Conservation (phyloP, 2,797 vertebrate genomes). For the Valencia hispanica region DNA sequence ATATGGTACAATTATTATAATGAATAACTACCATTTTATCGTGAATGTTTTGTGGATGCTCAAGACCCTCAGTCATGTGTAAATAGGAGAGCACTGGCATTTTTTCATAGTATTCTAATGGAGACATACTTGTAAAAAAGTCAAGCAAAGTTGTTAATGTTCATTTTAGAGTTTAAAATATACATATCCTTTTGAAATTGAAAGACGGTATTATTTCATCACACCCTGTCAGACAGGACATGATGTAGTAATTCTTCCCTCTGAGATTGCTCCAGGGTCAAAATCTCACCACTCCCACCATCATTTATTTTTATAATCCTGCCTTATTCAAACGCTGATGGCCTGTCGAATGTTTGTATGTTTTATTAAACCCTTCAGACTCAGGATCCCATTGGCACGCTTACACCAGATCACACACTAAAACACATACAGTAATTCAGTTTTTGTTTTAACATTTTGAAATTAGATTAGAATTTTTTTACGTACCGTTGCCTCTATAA, state of each 20-base stretch:
- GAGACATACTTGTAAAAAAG: background rate
- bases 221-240: conserved; percentile 37
- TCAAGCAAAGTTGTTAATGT: background rate
- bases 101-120: background rate
- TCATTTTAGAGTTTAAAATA: conserved; percentile 9
- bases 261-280: conserved; percentile 44
- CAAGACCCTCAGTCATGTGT: background rate
- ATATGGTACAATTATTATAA: background rate
- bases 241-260: conserved; percentile 43
- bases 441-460: conserved; percentile 24
- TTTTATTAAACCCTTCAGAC: conserved; percentile 60
- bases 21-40: too few relatives aligned
- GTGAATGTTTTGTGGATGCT: background rate
- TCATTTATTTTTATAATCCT: conserved; percentile 59
- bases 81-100: background rate
- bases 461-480: conserved; percentile 39
- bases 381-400: conserved; percentile 45
- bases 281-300: conserved; percentile 40
- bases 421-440: conserved; percentile 27
- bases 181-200: conserved; percentile 23
- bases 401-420: conserved; percentile 31
- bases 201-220: conserved; percentile 36
- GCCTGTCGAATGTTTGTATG: conserved; percentile 60
- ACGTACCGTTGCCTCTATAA: conserved; percentile 24
- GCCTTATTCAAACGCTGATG: conserved; percentile 54